Evolutionary conservation across 2,797 vertebrate genomes (phyloP), one percentile per base, ranked within the genome.

Genomic region (Spondyliosoma cantharus): DNA sequence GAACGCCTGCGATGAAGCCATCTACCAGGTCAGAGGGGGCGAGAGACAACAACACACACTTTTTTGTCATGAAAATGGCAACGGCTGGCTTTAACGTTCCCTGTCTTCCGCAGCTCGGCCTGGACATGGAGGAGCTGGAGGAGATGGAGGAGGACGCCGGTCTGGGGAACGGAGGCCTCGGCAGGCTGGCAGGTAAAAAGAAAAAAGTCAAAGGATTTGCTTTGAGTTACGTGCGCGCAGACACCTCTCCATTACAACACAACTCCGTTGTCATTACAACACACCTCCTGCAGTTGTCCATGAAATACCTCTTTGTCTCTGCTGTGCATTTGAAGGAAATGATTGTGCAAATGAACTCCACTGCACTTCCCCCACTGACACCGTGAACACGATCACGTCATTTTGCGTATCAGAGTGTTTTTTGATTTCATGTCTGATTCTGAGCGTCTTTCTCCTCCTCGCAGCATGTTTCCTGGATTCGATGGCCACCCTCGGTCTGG

Each of bases 121-220:
- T 99, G 94, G 98, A 99, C 89, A 98, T 99, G 91, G 98, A 99
- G 82, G 98, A 99, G 92, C 93, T 99, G 90, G 97, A 99, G 91
- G 98, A 98, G 85, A 96, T 99, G 56, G 98, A 99, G 90, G 97
- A 98, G 92, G 98, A 99, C 37, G 98, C 98, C 0, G 98, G 98
- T 1, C 95, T 99, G 19, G 98, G 98, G 32, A 99, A 99, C 0
- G 98, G 98, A n/a, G 98, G 98, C 5, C 95, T 99, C 15, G 98
- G 98, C 45, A 93, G 98, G 80, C 96, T 99, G 64, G 98, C 98
- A 90, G 98, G 98, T 99, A 93, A 91, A 37, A 24, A 19, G 24
- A 7, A 57, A 56, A 24, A 45, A 17, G 9, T 70, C 16, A 22
- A 37, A 19, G n/a, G 29, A 32, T 32, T 6, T 32, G 29, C 29